Evolutionary conservation across 2,888 invertebrate species (phyloP).

Genomic region (Trichopoda pennipes): DNA sequence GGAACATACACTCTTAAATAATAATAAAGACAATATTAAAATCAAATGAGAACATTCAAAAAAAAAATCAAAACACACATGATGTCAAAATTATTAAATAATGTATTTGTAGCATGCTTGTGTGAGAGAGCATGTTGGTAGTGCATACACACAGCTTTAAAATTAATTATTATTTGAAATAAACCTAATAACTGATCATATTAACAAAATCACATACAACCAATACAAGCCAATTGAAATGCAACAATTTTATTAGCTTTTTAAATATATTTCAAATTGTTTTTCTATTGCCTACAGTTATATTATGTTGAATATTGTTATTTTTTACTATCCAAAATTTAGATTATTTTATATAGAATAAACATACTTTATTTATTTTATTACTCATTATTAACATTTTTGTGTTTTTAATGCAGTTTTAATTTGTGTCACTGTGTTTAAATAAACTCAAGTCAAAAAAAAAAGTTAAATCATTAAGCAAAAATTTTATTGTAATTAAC

Average conservation of each 20-base stretch:
- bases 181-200: conserved; percentile 11
- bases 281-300: conserved; percentile 18
- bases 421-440: too few species aligned
- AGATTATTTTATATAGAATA: too few species aligned
- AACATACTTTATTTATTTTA: too few species aligned
- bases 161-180: conserved; percentile 14
- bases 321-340: too few species aligned
- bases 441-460: not conserved
- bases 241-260: not conserved
- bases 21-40: not conserved
- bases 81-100: conserved; percentile 10
- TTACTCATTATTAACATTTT: too few species aligned
- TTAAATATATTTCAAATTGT: conserved; percentile 19
- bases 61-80: conserved; percentile 17
- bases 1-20: not conserved
- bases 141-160: conserved; percentile 20
- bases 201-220: not conserved
- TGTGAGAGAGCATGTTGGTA: not conserved
- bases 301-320: not conserved
- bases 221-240: not conserved
- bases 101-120: not conserved
- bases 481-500: conserved; percentile 21
- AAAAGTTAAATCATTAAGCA: conserved; percentile 11
- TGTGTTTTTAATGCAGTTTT: not conserved
- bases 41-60: conserved; percentile 2